Conservation (phyloP, 1,140 invertebrate species). For the Grapholita molesta region DNA sequence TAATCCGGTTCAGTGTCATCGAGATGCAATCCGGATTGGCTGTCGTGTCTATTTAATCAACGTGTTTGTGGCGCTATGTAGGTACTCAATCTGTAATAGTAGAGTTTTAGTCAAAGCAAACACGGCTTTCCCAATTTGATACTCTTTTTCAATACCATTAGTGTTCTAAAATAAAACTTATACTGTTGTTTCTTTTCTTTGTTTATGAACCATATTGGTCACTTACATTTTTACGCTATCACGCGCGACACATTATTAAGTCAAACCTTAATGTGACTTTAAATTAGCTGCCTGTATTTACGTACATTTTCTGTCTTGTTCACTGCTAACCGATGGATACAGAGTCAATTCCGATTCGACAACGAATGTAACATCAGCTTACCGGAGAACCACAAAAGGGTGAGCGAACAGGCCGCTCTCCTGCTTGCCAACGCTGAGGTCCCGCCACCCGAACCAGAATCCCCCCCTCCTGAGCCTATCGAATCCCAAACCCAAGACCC, state of each 20-base stretch:
- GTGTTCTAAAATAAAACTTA: neutral
- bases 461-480: constrained; percentile 30
- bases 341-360: constrained; percentile 99
- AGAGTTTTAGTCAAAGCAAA: neutral
- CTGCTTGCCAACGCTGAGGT: constrained; percentile 61
- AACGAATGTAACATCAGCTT: constrained; percentile 98
- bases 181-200: neutral
- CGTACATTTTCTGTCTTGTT: constrained; percentile 44
- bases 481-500: constrained; percentile 37
- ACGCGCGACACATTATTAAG: no score
- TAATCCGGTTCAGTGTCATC: neutral
- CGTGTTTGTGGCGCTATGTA: neutral
- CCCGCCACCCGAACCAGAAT: constrained; percentile 32
- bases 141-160: neutral
- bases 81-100: neutral
- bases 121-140: neutral
- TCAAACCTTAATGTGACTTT: no score
- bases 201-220: neutral
- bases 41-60: neutral
- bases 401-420: constrained; percentile 83
- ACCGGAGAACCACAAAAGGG: constrained; percentile 96
- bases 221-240: neutral
- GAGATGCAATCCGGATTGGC: neutral
- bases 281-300: neutral
- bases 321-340: constrained; percentile 69